Evolutionary conservation across 2,797 vertebrate genomes (phyloP), one percentile per base, ranked within the genome.

Genomic region (Holocentrus rufus): DNA sequence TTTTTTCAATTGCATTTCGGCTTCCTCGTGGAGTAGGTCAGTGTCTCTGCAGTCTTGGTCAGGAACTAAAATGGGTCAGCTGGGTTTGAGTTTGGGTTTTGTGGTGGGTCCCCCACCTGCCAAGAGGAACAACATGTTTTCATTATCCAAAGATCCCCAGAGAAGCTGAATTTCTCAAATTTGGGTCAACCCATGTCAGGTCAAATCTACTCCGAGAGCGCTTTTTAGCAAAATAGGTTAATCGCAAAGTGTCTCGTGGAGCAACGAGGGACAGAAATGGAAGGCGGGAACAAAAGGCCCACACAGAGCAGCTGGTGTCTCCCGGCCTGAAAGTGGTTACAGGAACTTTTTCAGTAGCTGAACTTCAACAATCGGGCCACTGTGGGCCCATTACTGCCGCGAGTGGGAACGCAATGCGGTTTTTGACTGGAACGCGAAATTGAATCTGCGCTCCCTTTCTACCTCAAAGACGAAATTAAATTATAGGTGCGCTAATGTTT

Each of bases 401-500:
- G 39, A 49, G 62, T 53, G 52, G 72, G 76, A 80, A 80, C 30
- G 30, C 69, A 74, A 72, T 72, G 52, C 39, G 39, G 57, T 47
- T 47, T n/a, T 5, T 18, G 25, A 50, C 23, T 54, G 34, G 15
- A 34, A 22, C 69, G 54, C 44, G 67, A 76, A 79, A 89, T 66
- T 65, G 20, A 80, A 88, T 81, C 72, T 63, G 52, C 1, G 0
- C 55, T 79, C 22, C 27, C 54, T n/a, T n/a, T 59, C 50, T 55
- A 57, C 36, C 17, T 13, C 62, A 15, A 77, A 76, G 58, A 76
- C 36, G 10, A 75, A 65, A 81, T 79, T 69, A 18, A 55, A 62
- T 88, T 86, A 81, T 88, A 88, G 79, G 72, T 85, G 59, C n/a
- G 49, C 56, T 44, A 80, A 66, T 7, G 59, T 73, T 84, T 72